These are phyloP conservation scores for Tenebrosternarchus preto DNA, from an alignment of 2,113 vertebrate genomes.

Conservation along the genomic window DNA sequence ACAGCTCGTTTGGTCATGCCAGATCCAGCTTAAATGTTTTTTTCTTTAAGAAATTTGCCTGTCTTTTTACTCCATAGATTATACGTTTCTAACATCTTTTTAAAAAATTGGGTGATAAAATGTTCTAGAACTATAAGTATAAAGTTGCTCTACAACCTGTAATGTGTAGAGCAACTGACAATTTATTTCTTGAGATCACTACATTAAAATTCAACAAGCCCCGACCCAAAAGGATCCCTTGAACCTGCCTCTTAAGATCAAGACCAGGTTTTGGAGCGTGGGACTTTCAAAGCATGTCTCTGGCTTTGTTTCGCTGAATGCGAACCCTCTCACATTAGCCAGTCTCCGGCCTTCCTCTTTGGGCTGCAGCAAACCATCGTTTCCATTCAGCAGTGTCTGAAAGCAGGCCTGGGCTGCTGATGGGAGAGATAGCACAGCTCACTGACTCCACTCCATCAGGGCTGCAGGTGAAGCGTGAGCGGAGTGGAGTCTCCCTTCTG, in stretches of 20 bases:
- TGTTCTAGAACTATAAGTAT: neutral
- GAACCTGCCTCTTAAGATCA: constrained; percentile 26
- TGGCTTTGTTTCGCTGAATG: constrained; percentile 46
- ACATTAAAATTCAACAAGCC: constrained; percentile 25
- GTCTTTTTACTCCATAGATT: too few species aligned
- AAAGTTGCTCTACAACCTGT: neutral
- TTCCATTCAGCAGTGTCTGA: constrained; percentile 50
- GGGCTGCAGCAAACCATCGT: constrained; percentile 43
- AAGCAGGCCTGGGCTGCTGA: constrained; percentile 46
- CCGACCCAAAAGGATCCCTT: constrained; percentile 17
- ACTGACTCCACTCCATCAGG: constrained; percentile 54
- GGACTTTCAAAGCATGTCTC: constrained; percentile 38
- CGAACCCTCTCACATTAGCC: constrained; percentile 42
- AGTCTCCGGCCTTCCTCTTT: constrained; percentile 28
- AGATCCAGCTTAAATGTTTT: too few species aligned
- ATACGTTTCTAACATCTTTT: too few species aligned
- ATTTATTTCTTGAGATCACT: constrained; percentile 4
- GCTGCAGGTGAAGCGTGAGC: constrained; percentile 54
- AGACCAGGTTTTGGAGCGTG: constrained; percentile 37
- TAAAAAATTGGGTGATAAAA: neutral
- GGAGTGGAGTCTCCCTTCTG: constrained; percentile 35
- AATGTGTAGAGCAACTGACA: neutral
- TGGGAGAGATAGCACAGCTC: constrained; percentile 55
- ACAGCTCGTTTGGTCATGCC: too few species aligned
- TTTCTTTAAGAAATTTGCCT: too few species aligned